Conservation (phyloP, 2,888 invertebrate species). For the Scrobipalpa costella region DNA sequence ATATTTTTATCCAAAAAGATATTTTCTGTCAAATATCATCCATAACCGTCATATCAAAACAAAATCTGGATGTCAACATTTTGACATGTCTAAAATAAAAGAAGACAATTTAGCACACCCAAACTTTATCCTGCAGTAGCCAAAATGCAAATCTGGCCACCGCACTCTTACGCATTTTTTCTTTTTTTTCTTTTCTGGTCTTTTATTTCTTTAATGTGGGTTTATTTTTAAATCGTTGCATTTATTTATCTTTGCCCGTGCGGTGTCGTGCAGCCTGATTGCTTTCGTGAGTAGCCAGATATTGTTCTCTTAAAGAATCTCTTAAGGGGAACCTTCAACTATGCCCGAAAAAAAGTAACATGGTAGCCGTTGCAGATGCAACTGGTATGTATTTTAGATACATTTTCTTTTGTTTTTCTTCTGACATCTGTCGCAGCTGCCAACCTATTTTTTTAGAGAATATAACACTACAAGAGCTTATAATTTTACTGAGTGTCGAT, state of each 20-base stretch:
- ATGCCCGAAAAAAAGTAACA: not conserved
- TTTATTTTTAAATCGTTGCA: slow-evolving; percentile 32
- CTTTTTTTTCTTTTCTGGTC: slow-evolving; percentile 41
- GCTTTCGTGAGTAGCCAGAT: slow-evolving; percentile 70
- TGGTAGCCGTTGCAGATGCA: not conserved
- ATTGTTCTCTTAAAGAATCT: slow-evolving; percentile 56
- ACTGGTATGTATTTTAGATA: no score
- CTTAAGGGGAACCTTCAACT: not conserved
- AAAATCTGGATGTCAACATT: no score
- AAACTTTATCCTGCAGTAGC: slow-evolving; percentile 45
- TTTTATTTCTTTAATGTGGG: slow-evolving; percentile 37
- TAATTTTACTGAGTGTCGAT: no score
- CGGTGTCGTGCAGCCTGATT: slow-evolving; percentile 63
- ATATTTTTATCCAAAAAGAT: not conserved
- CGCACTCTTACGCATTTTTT: slow-evolving; percentile 42
- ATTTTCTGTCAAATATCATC: not conserved
- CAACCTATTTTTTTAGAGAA: no score
- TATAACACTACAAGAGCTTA: no score
- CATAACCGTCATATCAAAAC: no score
- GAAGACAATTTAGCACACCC: no score
- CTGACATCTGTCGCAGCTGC: no score
- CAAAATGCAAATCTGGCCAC: slow-evolving; percentile 57
- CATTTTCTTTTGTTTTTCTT: no score
- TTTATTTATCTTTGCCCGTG: slow-evolving; percentile 40
- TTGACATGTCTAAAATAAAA: no score